Evolutionary conservation across 2,113 vertebrate species (phyloP).

Genomic region (Colius striatus): DNA sequence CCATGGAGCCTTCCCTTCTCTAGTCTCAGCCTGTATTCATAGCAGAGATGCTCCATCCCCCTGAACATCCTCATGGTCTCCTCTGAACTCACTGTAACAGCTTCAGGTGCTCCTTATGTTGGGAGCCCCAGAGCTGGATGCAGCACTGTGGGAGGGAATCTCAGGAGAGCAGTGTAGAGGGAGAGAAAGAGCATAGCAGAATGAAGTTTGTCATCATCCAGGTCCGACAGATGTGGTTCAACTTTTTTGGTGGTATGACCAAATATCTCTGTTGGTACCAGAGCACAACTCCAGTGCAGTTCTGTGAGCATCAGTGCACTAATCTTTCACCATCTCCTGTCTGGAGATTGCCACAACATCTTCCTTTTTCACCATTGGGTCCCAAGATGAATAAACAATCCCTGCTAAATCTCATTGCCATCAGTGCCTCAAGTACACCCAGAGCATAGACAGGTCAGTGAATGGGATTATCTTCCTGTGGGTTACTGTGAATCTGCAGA

Average conservation of each 20-base stretch:
- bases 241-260: neutral
- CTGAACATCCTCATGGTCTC: too few species aligned
- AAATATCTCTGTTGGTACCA: neutral
- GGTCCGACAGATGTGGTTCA: neutral
- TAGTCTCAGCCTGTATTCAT: too few species aligned
- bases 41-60: too few species aligned
- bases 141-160: too few species aligned
- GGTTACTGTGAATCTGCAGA: neutral
- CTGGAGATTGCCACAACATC: neutral
- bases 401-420: too few species aligned
- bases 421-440: too few species aligned
- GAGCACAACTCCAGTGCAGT: neutral
- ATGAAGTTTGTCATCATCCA: neutral
- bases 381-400: fast-evolving
- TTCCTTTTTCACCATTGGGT: neutral
- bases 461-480: neutral
- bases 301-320: fast-evolving
- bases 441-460: fast-evolving
- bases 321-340: neutral
- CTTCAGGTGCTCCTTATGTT: too few species aligned
- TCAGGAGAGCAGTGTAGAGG: too few species aligned
- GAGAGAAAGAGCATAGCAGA: neutral
- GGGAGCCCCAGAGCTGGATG: too few species aligned
- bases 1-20: too few species aligned
- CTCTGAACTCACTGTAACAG: too few species aligned